A percentile compares a stretch with the other conserved stretches of the same genome.
phyloP scores from a whole-genome alignment of 1,140 invertebrate species.

The Homarus americanus region DNA sequence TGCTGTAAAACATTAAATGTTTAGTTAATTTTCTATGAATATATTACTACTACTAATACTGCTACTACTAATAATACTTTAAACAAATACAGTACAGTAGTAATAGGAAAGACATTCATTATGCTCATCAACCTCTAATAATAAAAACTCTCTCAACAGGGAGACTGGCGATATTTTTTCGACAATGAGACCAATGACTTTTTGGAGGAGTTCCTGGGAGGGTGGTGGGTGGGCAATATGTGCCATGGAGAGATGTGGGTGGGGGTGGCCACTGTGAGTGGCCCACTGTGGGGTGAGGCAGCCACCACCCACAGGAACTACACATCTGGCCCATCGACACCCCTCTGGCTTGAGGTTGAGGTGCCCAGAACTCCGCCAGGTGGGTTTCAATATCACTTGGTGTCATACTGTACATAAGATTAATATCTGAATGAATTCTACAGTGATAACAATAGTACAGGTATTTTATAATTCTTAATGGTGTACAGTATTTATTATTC shows the following conservation, averaged over 20 bases:
- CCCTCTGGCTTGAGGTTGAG: conserved; percentile 11
- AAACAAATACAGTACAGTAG: too few species aligned
- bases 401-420: background rate
- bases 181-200: conserved; percentile 27
- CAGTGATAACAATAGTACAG: too few species aligned
- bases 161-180: conserved; percentile 41
- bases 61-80: too few species aligned
- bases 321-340: background rate
- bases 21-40: too few species aligned
- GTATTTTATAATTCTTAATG: too few species aligned
- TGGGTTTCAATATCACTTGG: background rate
- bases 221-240: conserved; percentile 53
- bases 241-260: conserved; percentile 60
- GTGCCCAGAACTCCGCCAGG: conserved; percentile 29
- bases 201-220: conserved; percentile 24
- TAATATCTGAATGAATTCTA: background rate
- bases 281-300: conserved; percentile 45
- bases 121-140: too few species aligned
- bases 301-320: conserved; percentile 12
- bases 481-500: too few species aligned
- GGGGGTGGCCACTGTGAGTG: conserved; percentile 35
- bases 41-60: too few species aligned
- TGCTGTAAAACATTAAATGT: too few species aligned
- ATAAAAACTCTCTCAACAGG: conserved; percentile 7
- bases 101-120: too few species aligned